Evolutionary conservation across 2,888 invertebrate genomes (phyloP), one percentile per base, ranked within the genome.

Genomic region (Drosophila prolongata): DNA sequence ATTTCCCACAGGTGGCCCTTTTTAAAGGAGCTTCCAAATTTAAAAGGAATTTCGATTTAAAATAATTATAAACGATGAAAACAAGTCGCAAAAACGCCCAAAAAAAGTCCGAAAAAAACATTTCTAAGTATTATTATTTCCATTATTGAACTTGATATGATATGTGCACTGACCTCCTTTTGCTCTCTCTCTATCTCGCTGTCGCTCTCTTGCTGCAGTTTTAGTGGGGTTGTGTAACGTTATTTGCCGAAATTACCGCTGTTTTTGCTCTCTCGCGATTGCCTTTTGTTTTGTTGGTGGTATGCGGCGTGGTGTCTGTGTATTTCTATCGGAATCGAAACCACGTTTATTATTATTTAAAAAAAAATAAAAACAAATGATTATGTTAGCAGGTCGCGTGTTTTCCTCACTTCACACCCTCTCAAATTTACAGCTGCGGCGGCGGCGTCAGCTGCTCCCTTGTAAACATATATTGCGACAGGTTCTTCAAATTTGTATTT

Each of bases 371-470:
- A 30, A 30, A 58, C 58, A 58, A 67, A 43, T 60, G 35, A 34
- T 47, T 30, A 10, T 37, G n/a, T 24, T 58, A 19, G 54, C 58
- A 14, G 64, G 67, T 78, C 83, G 83, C 80, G 78, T 80, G 74
- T 75, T 83, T 66, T 58, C 42, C 47, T 52, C 55, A 62, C 40
- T 55, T 60, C 57, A 60, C 10, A 64, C 58, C 79, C 67, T 55
- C 67, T 2, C 30, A 16, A 42, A 65, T 61, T 78, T 79, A 80
- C 76, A 79, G 68, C 77, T 76, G 74, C 73, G 65, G 56, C 56
- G 60, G 53, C 60, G 64, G 53, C 77, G 50, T 19, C 55, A 52
- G 56, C 66, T 30, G 16, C 55, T 62, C 40, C 49, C 49, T 49
- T 46, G 68, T 68, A 68, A 68, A 46, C 68, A 68, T 50, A 67